These are phyloP conservation scores for Tyto alba DNA, from an alignment of 2,113 vertebrate genomes.

Conservation along the genomic window DNA sequence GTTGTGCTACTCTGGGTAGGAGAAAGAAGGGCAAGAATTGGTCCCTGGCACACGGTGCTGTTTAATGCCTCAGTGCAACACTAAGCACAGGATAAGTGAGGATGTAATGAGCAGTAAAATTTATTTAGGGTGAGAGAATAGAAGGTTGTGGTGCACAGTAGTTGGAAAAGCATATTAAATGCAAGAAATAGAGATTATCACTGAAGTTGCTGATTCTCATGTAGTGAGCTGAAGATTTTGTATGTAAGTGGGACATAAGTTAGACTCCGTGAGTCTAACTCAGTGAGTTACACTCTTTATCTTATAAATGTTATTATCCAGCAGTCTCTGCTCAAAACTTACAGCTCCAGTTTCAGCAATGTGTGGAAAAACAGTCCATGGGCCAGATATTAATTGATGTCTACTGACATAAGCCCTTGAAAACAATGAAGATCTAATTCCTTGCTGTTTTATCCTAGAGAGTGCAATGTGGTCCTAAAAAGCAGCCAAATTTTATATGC, in stretches of 20 bases:
- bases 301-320: not conserved
- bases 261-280: no score
- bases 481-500: not conserved
- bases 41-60: not conserved
- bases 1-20: not conserved
- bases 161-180: not conserved
- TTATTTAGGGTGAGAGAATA: not conserved
- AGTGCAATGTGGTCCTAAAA: not conserved
- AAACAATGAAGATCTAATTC: not conserved
- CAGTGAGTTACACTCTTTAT: no score
- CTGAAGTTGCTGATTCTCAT: not conserved
- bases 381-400: not conserved
- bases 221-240: not conserved
- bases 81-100: not conserved
- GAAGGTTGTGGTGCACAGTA: not conserved
- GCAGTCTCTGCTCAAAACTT: not conserved
- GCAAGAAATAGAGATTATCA: not conserved
- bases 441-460: not conserved
- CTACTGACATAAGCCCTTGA: not conserved
- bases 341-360: not conserved
- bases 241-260: not conserved
- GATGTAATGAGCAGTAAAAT: not conserved
- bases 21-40: constrained; percentile 27
- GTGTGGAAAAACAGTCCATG: not conserved
- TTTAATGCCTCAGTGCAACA: not conserved